These are phyloP conservation scores for Lasioglossum oenotherae DNA, from an alignment of 2,888 invertebrate species.

Conservation along the genomic window DNA sequence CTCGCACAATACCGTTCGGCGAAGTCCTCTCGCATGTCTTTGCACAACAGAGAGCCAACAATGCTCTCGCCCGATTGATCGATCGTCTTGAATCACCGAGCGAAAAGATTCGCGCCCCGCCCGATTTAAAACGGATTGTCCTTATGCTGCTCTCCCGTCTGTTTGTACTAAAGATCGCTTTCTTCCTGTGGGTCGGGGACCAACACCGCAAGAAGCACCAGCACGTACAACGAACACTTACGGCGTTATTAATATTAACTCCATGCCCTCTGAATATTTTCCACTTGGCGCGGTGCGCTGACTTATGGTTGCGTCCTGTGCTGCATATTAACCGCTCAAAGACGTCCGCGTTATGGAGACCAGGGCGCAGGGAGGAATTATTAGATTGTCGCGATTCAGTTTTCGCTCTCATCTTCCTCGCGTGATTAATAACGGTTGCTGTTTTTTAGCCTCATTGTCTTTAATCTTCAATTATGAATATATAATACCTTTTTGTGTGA, in stretches of 20 bases:
- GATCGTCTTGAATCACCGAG: constrained; percentile 30
- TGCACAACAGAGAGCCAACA: neutral
- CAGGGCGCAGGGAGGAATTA: neutral
- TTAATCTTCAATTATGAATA: neutral
- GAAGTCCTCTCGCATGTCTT: neutral
- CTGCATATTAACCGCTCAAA: neutral
- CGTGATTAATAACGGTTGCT: neutral
- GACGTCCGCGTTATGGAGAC: neutral
- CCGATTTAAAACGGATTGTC: constrained; percentile 12
- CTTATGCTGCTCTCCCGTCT: neutral
- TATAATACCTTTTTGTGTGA: too few relatives aligned
- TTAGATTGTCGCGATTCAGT: neutral
- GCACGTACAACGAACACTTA: neutral
- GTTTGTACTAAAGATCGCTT: neutral
- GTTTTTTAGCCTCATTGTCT: neutral
- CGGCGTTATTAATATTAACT: constrained; percentile 17
- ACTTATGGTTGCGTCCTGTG: constrained; percentile 14
- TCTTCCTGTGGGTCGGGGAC: neutral
- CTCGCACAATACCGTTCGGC: constrained; percentile 30
- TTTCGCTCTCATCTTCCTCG: too few relatives aligned
- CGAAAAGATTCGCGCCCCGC: constrained; percentile 15
- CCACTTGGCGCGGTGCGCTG: neutral
- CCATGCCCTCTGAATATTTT: neutral
- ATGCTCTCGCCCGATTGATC: constrained; percentile 29
- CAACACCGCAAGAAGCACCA: neutral